These are phyloP conservation scores for Scopus umbretta DNA, from an alignment of 2,113 vertebrate species.

Conservation along the genomic window DNA sequence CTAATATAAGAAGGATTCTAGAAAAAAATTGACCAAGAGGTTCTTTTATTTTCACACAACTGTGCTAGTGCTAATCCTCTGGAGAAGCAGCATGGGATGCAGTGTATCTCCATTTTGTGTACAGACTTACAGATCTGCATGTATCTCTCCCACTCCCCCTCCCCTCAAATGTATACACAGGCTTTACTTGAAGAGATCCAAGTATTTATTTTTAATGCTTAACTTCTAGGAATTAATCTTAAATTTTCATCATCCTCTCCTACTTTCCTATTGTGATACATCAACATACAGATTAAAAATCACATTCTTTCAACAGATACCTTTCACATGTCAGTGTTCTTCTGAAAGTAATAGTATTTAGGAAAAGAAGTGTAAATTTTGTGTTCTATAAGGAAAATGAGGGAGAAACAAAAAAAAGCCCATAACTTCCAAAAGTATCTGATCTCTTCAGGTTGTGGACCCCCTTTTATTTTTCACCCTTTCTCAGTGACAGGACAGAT, in stretches of 20 bases:
- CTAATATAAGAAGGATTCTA: background rate
- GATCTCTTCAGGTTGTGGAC: background rate
- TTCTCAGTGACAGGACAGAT: background rate
- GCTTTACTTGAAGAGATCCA: background rate
- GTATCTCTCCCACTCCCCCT: rapidly evolving
- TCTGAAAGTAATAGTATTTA: background rate
- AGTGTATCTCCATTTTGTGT: background rate
- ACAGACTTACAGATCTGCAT: rapidly evolving
- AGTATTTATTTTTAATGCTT: background rate
- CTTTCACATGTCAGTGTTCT: background rate
- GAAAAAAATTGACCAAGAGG: background rate
- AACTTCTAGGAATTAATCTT: background rate
- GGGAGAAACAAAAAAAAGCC: background rate
- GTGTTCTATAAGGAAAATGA: background rate
- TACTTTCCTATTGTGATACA: background rate
- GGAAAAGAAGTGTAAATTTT: background rate
- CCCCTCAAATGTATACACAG: background rate
- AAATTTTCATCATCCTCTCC: background rate
- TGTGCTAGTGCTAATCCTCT: background rate
- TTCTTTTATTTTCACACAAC: background rate
- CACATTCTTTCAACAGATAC: background rate
- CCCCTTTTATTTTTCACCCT: rapidly evolving
- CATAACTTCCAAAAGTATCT: rapidly evolving
- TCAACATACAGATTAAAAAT: background rate
- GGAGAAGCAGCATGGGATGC: background rate